Evolutionary conservation across 2,888 invertebrate species (phyloP), one percentile per base, ranked within the genome.

Genomic region (Acleris laterana): DNA sequence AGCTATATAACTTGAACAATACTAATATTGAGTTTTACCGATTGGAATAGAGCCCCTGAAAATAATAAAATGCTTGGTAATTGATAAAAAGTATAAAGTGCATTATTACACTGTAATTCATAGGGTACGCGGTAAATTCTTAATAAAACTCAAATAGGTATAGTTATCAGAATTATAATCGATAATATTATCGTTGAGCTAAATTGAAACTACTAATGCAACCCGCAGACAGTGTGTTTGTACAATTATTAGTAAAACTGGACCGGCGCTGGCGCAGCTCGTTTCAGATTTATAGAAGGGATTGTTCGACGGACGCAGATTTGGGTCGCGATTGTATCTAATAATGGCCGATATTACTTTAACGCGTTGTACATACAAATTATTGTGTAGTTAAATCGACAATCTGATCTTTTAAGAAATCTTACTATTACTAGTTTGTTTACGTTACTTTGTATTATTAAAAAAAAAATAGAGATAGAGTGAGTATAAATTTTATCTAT

Each of bases 241-340:
- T 55, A 32, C 60, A 49, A 65, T 65, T 59, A 64, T 64, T 60
- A 55, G 59, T 59, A 56, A 55, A 59, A 65, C 63, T 58, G 48
- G 63, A 44, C 17, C 66, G 50, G 20, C 66, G 59, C 64, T n/a
- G 64, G 59, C 64, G 60, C 62, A 57, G 61, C 51, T 48, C 61
- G 48, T 57, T 66, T 57, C 51, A 52, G 56, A 66, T 66, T 62
- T 66, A 66, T 57, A 66, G 66, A 51, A 62, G 66, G 56, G 61
- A 62, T 66, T 66, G 66, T 65, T 61, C 44, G 25, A 50, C 61
- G 44, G 66, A 62, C 66, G 51, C 51, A 61, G 61, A 66, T 66
- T 62, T 66, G 52, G 66, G 62, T 62, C 62, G 66, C 51, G 66
- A 66, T 66, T 51, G 50, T 50, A 52, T 57, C 46, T 62, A 66